These are phyloP conservation scores for Diplodus puntazzo DNA, from an alignment of 2,797 vertebrate species.

Conservation along the genomic window DNA sequence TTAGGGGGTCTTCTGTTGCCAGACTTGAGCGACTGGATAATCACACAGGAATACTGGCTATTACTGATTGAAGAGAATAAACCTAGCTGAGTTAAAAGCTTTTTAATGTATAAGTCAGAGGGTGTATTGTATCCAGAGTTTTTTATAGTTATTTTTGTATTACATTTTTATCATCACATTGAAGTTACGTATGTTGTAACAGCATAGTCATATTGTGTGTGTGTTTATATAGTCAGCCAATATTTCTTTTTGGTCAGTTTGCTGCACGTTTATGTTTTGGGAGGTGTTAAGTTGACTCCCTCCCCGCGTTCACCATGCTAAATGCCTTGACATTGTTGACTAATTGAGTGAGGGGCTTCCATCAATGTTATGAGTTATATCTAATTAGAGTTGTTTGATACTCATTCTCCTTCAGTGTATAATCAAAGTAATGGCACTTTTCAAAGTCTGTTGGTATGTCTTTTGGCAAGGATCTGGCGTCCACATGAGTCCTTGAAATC, in stretches of 20 bases:
- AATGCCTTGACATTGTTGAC: not conserved
- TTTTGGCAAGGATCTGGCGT: too few relatives aligned
- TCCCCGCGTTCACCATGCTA: not conserved
- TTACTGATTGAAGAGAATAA: slow-evolving; percentile 13
- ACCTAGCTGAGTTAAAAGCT: slow-evolving; percentile 31
- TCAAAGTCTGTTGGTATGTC: too few relatives aligned
- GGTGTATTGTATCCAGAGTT: not conserved
- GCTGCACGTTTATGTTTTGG: not conserved
- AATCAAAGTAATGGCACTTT: too few relatives aligned
- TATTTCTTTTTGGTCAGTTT: too few relatives aligned
- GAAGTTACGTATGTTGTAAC: slow-evolving; percentile 9
- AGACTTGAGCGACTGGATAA: slow-evolving; percentile 11
- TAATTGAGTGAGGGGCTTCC: not conserved
- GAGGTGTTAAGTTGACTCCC: not conserved
- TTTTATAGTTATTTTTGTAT: not conserved
- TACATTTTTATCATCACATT: slow-evolving; percentile 38
- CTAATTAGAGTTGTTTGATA: too few relatives aligned
- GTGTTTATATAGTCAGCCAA: too few relatives aligned
- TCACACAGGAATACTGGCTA: slow-evolving; percentile 16
- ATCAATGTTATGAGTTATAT: too few relatives aligned
- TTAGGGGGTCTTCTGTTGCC: slow-evolving; percentile 28
- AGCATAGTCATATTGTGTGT: not conserved
- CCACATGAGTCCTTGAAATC: too few relatives aligned
- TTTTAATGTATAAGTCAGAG: slow-evolving; percentile 6
- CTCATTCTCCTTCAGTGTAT: too few relatives aligned